These are phyloP conservation scores for Oenanthe melanoleuca DNA, from an alignment of 2,113 vertebrate genomes.

Conservation along the genomic window DNA sequence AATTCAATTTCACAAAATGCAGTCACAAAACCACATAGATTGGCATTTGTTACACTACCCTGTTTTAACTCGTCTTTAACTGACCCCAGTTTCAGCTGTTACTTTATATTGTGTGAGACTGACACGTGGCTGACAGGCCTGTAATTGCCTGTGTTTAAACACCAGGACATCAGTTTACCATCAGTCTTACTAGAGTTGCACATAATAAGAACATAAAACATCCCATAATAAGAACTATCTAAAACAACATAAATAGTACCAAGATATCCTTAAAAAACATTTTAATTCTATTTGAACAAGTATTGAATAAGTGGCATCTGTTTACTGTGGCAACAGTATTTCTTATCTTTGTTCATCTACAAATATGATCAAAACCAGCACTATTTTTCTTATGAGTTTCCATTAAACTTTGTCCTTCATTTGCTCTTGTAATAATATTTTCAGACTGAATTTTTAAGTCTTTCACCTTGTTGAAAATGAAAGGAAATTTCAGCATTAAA, in stretches of 20 bases:
- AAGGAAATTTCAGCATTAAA: neutral
- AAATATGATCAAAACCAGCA: neutral
- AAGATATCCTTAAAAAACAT: neutral
- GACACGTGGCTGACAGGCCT: conserved; percentile 13
- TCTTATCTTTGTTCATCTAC: neutral
- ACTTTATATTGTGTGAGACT: neutral
- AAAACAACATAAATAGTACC: neutral
- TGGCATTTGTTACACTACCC: neutral
- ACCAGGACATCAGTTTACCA: neutral
- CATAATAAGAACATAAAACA: neutral
- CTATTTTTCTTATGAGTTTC: neutral
- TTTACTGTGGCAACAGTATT: neutral
- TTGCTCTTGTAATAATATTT: neutral
- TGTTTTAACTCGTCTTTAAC: neutral
- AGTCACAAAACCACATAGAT: neutral
- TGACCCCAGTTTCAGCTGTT: conserved; percentile 10
- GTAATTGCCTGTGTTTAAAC: neutral
- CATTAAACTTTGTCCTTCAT: neutral
- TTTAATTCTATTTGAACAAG: neutral
- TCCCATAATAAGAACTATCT: neutral
- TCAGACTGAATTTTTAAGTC: neutral
- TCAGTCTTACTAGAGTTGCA: neutral
- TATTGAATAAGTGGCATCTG: neutral
- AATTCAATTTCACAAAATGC: neutral
- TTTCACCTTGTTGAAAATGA: neutral